Evolutionary conservation across 1,140 invertebrate genomes (phyloP).

Genomic region (Zeugodacus cucurbitae): DNA sequence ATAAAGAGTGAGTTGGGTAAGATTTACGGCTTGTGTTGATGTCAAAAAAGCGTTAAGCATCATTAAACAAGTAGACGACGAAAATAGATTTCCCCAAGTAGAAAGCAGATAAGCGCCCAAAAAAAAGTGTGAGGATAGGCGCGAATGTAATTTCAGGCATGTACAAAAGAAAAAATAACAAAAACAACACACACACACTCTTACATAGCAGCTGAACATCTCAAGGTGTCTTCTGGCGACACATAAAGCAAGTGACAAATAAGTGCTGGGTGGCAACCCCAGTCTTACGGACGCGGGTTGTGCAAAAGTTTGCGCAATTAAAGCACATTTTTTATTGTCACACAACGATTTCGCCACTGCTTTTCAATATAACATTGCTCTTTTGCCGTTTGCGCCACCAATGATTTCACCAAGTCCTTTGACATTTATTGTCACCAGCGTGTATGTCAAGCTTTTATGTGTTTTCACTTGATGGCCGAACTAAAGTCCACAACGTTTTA

Average conservation of each 20-base stretch:
- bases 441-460: constrained; percentile 1
- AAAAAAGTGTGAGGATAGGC: not conserved
- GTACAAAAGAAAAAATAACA: not conserved
- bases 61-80: constrained; percentile 25
- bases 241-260: not conserved
- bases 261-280: not conserved
- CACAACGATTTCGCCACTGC: not conserved
- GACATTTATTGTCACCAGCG: not conserved
- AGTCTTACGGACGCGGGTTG: not conserved
- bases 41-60: constrained; percentile 36
- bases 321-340: constrained; percentile 57
- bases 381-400: not conserved
- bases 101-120: not conserved
- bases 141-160: not conserved
- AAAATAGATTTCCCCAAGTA: constrained; percentile 13
- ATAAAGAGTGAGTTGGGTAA: not conserved
- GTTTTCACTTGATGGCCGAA: not conserved
- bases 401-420: not conserved
- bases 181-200: not conserved
- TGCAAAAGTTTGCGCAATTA: constrained; percentile 53
- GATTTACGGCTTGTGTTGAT: constrained; percentile 36
- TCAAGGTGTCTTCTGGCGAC: not conserved
- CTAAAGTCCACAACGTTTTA: not conserved
- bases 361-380: constrained; percentile 22
- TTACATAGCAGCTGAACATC: not conserved